Evolutionary conservation across 2,113 vertebrate genomes (phyloP), one percentile per base, ranked within the genome.

Genomic region (Tinamus guttatus): DNA sequence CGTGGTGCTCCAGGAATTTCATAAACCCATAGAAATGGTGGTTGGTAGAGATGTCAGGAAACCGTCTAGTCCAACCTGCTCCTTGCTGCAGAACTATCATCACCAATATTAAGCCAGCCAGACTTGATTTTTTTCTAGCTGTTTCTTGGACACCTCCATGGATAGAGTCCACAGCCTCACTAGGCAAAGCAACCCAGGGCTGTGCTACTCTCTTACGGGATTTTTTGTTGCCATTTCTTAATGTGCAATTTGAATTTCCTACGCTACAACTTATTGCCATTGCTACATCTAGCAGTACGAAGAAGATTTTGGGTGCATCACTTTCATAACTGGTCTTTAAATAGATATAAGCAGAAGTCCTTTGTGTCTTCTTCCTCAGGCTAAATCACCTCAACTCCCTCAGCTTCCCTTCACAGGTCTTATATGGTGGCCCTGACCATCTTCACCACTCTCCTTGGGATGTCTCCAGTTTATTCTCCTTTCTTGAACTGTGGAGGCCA

Each of bases 131-230:
- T 62, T 71, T 8, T 40, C 58, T 60, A 52, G n/a, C 9, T 54
- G 47, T 25, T 30, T 68, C 34, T 63, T 56, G 38, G 71, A 67
- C 13, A 58, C 5, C 15, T 73, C 8, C 10, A 67, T 7, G 14
- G 36, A 54, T 18, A 54, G 9, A 54, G 36, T 71, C 19, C 27
- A 74, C 22, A 54, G 13, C 7, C 13, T 67, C 18, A 4, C 60
- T 63, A 27, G 32, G 24, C 27, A 90, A 58, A 13, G 1, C 73
- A 22, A 3, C 11, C 34, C 73, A 56, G 6, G 18, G 22, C 0
- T 0, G 2, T 28, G 27, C 27, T 63, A 63, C 3, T 15, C 3
- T 5, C 2, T 10, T 74, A 19, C 20, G 38, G 27, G 56, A 34
- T 38, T 74, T 43, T 67, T 27, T 3, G 45, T 47, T 47, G 45